phyloP scores from a whole-genome alignment of 2,113 vertebrate genomes.

The Plecotus auritus region DNA sequence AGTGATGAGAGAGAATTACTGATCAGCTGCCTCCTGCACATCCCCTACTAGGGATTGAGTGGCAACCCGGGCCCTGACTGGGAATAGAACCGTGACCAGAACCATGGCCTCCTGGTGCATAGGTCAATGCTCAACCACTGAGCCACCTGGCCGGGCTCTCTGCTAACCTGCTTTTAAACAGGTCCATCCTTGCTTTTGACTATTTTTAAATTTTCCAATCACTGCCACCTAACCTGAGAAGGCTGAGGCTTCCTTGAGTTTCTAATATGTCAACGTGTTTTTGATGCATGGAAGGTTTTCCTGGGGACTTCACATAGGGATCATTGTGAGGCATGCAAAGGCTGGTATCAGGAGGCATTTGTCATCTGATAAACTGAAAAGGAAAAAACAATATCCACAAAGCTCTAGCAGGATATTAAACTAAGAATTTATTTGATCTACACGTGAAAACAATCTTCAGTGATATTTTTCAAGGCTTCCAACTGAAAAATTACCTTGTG shows the following conservation, averaged over 20 bases:
- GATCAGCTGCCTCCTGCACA: too few species aligned
- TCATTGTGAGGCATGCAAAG: neutral
- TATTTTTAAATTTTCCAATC: neutral
- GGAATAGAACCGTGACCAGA: too few species aligned
- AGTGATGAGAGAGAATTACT: too few species aligned
- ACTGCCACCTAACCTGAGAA: neutral
- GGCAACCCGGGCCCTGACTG: too few species aligned
- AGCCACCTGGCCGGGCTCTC: too few species aligned
- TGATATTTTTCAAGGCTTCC: constrained; percentile 27
- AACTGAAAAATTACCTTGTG: constrained; percentile 24
- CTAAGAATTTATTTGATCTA: constrained; percentile 46
- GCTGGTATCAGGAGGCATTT: neutral
- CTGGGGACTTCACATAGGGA: neutral
- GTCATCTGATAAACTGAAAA: constrained; percentile 55
- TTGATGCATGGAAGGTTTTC: neutral
- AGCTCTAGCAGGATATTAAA: constrained; percentile 67
- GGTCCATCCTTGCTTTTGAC: neutral
- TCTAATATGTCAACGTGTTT: neutral
- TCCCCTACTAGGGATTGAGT: too few species aligned
- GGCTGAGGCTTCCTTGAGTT: neutral
- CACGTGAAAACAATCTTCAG: constrained; percentile 27
- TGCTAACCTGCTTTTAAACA: neutral
- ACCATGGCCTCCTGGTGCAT: too few species aligned
- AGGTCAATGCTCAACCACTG: too few species aligned
- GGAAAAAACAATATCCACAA: constrained; percentile 34